Conservation (phyloP, 2,888 invertebrate species). For the Petrophora chlorosata region DNA sequence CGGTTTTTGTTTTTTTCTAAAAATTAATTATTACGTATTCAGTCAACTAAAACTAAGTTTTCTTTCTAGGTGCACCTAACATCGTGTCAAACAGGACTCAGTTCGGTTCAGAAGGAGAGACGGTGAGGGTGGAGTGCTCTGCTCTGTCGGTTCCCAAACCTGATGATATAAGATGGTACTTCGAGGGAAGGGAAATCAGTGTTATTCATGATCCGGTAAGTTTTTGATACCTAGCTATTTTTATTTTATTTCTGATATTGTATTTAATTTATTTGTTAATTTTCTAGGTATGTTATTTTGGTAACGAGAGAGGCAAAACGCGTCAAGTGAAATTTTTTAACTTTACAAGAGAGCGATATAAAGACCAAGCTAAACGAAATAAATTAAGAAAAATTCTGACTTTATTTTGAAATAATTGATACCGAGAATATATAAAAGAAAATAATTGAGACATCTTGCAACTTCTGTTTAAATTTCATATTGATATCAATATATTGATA, state of each 20-base stretch:
- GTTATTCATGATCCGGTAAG: constrained; percentile 84
- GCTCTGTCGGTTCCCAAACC: constrained; percentile 95
- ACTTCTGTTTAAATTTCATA: too few species aligned
- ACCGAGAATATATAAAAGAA: too few species aligned
- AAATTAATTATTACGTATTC: too few species aligned
- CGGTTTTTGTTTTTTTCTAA: too few species aligned
- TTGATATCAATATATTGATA: too few species aligned
- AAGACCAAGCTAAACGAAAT: too few species aligned
- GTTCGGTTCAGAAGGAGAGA: constrained; percentile 91
- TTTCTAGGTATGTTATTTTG: not conserved
- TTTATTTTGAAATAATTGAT: too few species aligned
- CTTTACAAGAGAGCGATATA: too few species aligned
- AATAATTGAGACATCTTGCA: too few species aligned
- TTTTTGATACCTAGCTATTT: constrained; percentile 9
- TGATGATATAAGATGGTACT: constrained; percentile 93
- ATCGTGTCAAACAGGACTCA: constrained; percentile 93
- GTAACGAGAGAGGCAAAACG: too few species aligned
- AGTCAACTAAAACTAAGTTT: not conserved
- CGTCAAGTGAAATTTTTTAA: too few species aligned
- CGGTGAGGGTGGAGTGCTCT: constrained; percentile 92
- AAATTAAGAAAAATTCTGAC: too few species aligned
- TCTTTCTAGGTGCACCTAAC: constrained; percentile 85
- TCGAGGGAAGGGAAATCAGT: constrained; percentile 91
- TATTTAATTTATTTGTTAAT: not conserved
- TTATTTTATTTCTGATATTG: not conserved